Percentiles rank a stretch among this genome's conserved stretches.
Conservation (phyloP, 2,888 invertebrate genomes). For the Belgica antarctica region DNA sequence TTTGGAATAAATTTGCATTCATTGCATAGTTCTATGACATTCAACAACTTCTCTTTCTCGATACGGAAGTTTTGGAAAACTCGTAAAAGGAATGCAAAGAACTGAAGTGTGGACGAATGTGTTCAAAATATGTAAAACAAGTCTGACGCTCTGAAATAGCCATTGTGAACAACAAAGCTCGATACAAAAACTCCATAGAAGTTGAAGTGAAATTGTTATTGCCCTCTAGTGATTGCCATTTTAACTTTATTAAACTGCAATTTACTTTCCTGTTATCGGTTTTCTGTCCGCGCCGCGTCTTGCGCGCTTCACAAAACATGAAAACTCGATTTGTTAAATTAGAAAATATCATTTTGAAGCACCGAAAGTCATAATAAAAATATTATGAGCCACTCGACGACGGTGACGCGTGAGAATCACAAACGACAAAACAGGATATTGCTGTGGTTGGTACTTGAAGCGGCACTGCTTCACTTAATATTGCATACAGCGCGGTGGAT, state of each 20-base stretch:
- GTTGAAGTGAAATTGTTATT: slow-evolving; percentile 19
- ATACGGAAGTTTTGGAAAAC: too few relatives aligned
- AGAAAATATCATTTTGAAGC: neutral
- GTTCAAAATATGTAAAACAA: slow-evolving; percentile 2
- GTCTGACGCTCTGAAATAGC: neutral
- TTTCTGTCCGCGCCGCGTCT: neutral
- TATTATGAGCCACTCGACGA: neutral
- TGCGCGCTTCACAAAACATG: neutral
- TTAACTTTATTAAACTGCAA: slow-evolving; percentile 35
- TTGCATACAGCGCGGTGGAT: too few relatives aligned
- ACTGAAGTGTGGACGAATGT: too few relatives aligned
- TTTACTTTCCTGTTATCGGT: slow-evolving; percentile 18
- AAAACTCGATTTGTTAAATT: slow-evolving; percentile 19
- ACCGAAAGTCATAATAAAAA: neutral
- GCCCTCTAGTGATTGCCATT: neutral
- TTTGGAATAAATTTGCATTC: slow-evolving; percentile 12
- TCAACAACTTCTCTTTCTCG: slow-evolving; percentile 11
- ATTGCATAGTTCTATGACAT: slow-evolving; percentile 23
- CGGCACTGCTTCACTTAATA: too few relatives aligned
- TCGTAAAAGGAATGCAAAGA: too few relatives aligned
- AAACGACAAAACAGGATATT: neutral
- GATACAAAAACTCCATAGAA: neutral
- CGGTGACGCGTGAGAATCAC: neutral
- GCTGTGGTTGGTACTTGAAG: neutral
- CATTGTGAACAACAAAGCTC: neutral